A percentile compares a stretch with the other conserved stretches of the same genome.
phyloP scores from a whole-genome alignment of 2,888 invertebrate genomes.

The Oscheius sp. region DNA sequence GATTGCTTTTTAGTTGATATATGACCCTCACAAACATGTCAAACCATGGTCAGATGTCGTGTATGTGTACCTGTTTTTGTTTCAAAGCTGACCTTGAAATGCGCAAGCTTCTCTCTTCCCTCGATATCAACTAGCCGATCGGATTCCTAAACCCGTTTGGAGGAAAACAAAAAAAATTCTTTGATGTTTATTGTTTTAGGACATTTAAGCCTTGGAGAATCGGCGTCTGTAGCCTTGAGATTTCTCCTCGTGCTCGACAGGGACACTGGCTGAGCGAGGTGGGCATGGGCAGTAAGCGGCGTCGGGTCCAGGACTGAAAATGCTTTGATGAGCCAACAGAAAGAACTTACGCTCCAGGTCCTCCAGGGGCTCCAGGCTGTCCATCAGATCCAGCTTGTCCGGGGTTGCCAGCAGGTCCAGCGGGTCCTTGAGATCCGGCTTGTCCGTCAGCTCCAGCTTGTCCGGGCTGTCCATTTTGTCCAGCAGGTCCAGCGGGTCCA shows the following conservation, averaged over 20 bases:
- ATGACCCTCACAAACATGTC: too few relatives aligned
- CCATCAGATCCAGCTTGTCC: conserved; percentile 14
- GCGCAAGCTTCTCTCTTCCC: too few relatives aligned
- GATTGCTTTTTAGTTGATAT: too few relatives aligned
- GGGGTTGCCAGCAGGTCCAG: conserved; percentile 24
- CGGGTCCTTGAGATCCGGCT: conserved; percentile 24
- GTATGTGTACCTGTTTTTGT: too few relatives aligned
- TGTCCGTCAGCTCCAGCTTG: conserved; percentile 33
- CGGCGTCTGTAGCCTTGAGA: conserved; percentile 41
- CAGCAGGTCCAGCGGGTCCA: conserved; percentile 51
- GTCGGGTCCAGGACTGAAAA: conserved; percentile 38
- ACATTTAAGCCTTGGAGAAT: conserved; percentile 41
- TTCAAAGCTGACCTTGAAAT: too few relatives aligned
- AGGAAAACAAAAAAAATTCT: too few relatives aligned
- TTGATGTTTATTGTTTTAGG: too few relatives aligned
- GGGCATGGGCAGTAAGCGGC: conserved; percentile 58
- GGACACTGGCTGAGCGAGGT: conserved; percentile 54
- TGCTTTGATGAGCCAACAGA: conserved; percentile 37
- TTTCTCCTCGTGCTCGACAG: conserved; percentile 48
- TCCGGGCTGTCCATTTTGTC: conserved; percentile 48
- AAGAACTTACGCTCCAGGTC: conserved; percentile 46
- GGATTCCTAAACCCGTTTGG: too few relatives aligned
- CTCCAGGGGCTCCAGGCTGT: conserved; percentile 15
- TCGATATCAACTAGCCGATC: too few relatives aligned
- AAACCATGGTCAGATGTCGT: too few relatives aligned